Percentiles rank a stretch among this genome's conserved stretches.
Conservation (phyloP, 2,888 invertebrate species). For the Platypus cylindrus region DNA sequence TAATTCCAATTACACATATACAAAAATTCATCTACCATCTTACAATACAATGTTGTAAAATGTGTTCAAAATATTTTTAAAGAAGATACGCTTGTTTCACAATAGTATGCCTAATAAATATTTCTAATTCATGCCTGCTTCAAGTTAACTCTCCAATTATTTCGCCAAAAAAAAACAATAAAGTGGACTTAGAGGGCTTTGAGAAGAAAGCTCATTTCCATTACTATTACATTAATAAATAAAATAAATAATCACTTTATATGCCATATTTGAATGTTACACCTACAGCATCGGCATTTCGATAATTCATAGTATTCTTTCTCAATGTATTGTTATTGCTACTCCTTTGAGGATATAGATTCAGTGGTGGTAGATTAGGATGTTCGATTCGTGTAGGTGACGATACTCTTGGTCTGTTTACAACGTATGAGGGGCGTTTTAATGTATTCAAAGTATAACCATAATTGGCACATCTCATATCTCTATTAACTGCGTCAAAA, state of each 20-base stretch:
- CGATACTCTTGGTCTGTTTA: constrained; percentile 53
- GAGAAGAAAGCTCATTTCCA: too few relatives aligned
- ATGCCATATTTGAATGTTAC: constrained; percentile 27
- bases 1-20: too few relatives aligned
- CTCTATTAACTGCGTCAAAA: constrained; percentile 31
- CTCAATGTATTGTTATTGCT: constrained; percentile 22
- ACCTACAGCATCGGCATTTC: constrained; percentile 24
- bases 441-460: constrained; percentile 40
- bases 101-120: too few relatives aligned
- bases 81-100: too few relatives aligned
- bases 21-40: too few relatives aligned
- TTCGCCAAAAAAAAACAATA: too few relatives aligned
- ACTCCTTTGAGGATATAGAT: constrained; percentile 43
- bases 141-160: too few relatives aligned
- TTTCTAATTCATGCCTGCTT: too few relatives aligned
- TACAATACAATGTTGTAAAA: too few relatives aligned
- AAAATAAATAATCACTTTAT: constrained; percentile 17
- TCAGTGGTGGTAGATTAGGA: constrained; percentile 67
- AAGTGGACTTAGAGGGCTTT: too few relatives aligned
- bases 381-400: constrained; percentile 73
- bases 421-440: constrained; percentile 31
- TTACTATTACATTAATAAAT: too few relatives aligned
- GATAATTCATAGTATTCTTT: constrained; percentile 23
- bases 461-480: constrained; percentile 34
- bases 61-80: too few relatives aligned